Base-by-base conservation (phyloP, 2,888 invertebrate genomes). In the Drosophila acutilabella region DNA sequence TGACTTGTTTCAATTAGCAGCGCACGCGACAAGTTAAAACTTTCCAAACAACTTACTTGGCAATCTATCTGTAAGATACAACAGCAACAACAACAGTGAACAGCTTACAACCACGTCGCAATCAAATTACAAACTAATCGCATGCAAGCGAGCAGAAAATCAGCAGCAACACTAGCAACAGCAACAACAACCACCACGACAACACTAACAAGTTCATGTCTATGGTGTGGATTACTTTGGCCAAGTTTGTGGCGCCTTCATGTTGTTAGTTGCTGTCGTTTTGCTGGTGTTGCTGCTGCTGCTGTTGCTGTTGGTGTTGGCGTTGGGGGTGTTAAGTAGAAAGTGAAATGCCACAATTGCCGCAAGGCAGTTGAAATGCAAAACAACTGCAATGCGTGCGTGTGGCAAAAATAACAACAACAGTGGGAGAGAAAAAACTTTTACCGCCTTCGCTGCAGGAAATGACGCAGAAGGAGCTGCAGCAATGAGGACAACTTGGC, bases 61-160 rank as follows among this genome's bases (percentile, higher is more conserved):
- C 73, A 64, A 59, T 66, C 61, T 71, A 74, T 81, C 65, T 81
- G 54, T 41, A n/a, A 67, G 74, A 69, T 67, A 73, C 69, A 59
- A 44, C 67, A 33, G 42, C 11, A 13, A 62, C 58, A 40, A 45
- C 30, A 30, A 30, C 30, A 58, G 54, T 45, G 57, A 47, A 30
- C 30, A 60, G 70, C 80, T 75, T 74, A 74, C 74, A 74, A 50
- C 67, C 72, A 76, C 77, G 72, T 71, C 67, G 84, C 90, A 88
- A 89, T 90, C 89, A 88, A 88, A 90, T 90, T 89, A 89, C 90
- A 80, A 82, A 89, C 90, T 90, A 89, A 89, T 89, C 90, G 90
- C 88, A 89, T 90, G 90, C 87, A 89, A 85, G 75, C 80, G 79
- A 88, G 81, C 90, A 72, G 83, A 81, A 81, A 81, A 82, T 77